Evolutionary conservation across 2,888 invertebrate genomes (phyloP).

Genomic region (Cantharis rufa): DNA sequence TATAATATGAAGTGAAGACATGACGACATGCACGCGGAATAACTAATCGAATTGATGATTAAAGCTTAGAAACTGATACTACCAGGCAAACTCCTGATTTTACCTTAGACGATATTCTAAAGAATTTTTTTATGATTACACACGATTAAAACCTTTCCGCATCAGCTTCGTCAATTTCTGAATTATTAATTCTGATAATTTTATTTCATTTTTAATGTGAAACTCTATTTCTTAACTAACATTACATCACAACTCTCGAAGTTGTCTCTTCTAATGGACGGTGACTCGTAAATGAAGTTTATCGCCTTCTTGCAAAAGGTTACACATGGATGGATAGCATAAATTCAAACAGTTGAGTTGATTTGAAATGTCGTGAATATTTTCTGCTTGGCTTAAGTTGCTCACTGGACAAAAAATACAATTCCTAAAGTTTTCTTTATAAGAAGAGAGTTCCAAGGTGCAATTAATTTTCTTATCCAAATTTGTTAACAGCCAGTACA

Average conservation of each 20-base stretch:
- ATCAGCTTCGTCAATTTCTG: too few relatives aligned
- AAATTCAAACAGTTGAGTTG: conserved; percentile 47
- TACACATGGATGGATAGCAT: conserved; percentile 42
- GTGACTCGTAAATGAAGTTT: conserved; percentile 47
- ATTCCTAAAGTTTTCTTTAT: conserved; percentile 41
- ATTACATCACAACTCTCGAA: neutral
- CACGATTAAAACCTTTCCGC: too few relatives aligned
- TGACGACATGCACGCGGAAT: too few relatives aligned
- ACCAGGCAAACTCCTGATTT: too few relatives aligned
- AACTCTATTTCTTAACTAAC: neutral
- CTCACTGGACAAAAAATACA: conserved; percentile 48
- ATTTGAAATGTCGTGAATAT: conserved; percentile 39
- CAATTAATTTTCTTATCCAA: conserved; percentile 44
- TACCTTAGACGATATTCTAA: too few relatives aligned
- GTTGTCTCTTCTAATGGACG: conserved; percentile 43
- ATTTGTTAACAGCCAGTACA: conserved; percentile 51
- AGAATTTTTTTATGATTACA: too few relatives aligned
- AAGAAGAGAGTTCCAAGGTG: conserved; percentile 49
- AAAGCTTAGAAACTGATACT: too few relatives aligned
- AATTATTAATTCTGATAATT: too few relatives aligned
- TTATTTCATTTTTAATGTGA: too few relatives aligned
- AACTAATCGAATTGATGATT: too few relatives aligned
- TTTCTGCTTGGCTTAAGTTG: conserved; percentile 39
- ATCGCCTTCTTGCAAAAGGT: conserved; percentile 45
- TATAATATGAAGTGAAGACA: too few relatives aligned